Base-by-base conservation (phyloP, 2,888 invertebrate species). In the Noctua janthina region DNA sequence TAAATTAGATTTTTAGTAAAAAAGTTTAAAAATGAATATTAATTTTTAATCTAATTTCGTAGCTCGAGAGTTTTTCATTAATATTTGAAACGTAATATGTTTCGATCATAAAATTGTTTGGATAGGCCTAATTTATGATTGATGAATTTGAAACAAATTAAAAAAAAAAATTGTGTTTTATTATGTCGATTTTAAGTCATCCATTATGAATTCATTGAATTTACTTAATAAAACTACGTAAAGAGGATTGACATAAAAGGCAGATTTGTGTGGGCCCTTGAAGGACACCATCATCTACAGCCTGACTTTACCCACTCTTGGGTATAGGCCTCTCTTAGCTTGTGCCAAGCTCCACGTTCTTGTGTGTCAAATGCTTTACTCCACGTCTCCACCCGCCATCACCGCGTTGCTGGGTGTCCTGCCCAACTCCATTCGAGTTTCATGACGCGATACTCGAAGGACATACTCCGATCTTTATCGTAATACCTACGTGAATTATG, bases 21-120 rank as follows among this genome's bases (percentile, higher is more conserved):
- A 83, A 74, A 54, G 15, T 68, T 67, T 64, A 51, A 81, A 80
- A 76, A 74, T 84, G 39, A 67, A 80, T 74, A 74, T 84, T 67
- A 84, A 81, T 84, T 71, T 81, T 72, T 81, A 77, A 84, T 74
- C 56, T 15, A 72, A 74, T 77, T 72, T 69, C 6, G 49, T 46
- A 35, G 51, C 64, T 29, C 23, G n/a, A 7, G 35, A 56, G 6
- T 10, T 70, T 84, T 81, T 75, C 46, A 81, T 84, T 20, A 67
- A 54, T 43, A 51, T 72, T 70, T 73, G 1, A 68, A 82, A 76
- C 70, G 29, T 75, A 49, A 67, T 70, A 70, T 17, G 49, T 82
- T 82, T 78, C 49, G n/a, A 85, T 76, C 29, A 43, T 29, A 76
- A 74, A 77, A 59, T 67, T 85, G 46, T 77, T 77, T 69, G 23